Base-by-base conservation (phyloP, 2,797 vertebrate species). In the Ateles fusciceps region DNA sequence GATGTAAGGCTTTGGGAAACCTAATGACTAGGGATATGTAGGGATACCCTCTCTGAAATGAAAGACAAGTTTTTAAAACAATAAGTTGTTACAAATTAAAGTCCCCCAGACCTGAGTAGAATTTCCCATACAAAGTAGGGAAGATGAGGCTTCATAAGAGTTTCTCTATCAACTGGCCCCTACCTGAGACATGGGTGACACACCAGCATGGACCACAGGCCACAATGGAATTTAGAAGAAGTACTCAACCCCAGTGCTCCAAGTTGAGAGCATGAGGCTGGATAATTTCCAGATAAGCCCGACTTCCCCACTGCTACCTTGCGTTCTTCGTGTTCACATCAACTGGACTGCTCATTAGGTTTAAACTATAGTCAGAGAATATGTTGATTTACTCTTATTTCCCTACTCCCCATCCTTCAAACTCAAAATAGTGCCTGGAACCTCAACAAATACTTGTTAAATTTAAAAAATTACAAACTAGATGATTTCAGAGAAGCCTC, bases 21-120 rank as follows among this genome's bases (percentile, higher is more conserved):
- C 15, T 68, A 19, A 59, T 19, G 33, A 19, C 64, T 68, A 68
- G 33, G 7, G 33, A 33, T 68, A n/a, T 17, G 7, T 68, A 68
- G 64, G 33, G 64, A 68, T 68, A n/a, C 33, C 15, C 64, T n/a
- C 33, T 68, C 64, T n/a, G 64, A 68, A 68, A 33, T 19, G 64
- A 68, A 68, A 68, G 64, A 68, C 64, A n/a, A 68, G 7, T n/a
- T 68, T n/a, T 7, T 33, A n/a, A 68, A 19, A 89, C 42, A 94
- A 44, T 5, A 44, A 55, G 92, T 84, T 83, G 81, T 64, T 90
- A 80, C 12, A 80, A 72, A 97, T 46, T 80, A 64, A 95, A 88
- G 59, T n/a, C 26, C 22, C 85, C 85, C 61, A 93, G 74, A 90
- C 44, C 36, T 74, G 86, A 22, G 21, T 83, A n/a, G 84, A 92